A percentile compares a stretch with the other conserved stretches of the same genome.
Conservation (phyloP, 2,113 vertebrate genomes). For the Montifringilla adamsi region DNA sequence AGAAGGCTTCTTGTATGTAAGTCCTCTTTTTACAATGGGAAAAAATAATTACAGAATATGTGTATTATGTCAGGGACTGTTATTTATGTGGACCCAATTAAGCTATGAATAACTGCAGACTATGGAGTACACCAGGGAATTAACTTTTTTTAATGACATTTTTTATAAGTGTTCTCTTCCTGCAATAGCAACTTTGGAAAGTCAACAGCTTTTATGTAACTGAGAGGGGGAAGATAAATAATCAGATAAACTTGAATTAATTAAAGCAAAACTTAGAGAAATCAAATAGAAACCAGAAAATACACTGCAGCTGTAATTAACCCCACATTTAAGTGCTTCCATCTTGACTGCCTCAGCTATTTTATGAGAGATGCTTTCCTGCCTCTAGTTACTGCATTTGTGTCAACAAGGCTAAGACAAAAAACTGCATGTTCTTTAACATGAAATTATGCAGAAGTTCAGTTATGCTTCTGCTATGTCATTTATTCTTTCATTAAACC, state of each 20-base stretch:
- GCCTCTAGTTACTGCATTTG: constrained; percentile 60
- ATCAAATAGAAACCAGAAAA: background rate
- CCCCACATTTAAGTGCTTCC: constrained; percentile 45
- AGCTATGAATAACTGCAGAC: background rate
- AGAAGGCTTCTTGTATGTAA: background rate
- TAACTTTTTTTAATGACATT: background rate
- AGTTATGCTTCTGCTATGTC: constrained; percentile 1
- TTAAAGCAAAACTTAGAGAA: background rate
- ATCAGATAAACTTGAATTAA: background rate
- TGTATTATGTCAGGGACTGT: background rate
- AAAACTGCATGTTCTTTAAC: constrained; percentile 66
- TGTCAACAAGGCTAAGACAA: constrained; percentile 48
- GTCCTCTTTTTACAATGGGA: background rate
- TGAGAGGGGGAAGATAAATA: background rate
- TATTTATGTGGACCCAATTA: background rate
- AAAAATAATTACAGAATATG: background rate
- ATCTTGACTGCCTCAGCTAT: constrained; percentile 54
- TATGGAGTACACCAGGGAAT: background rate
- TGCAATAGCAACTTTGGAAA: background rate
- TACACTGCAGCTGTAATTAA: constrained; percentile 45
- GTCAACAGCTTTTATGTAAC: background rate
- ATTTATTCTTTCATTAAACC: constrained; percentile 16
- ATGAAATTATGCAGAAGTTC: constrained; percentile 15
- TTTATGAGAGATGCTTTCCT: constrained; percentile 56
- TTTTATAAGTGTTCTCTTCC: background rate